phyloP scores from a whole-genome alignment of 2,888 invertebrate genomes.

The Aleiodes leptofemur region DNA sequence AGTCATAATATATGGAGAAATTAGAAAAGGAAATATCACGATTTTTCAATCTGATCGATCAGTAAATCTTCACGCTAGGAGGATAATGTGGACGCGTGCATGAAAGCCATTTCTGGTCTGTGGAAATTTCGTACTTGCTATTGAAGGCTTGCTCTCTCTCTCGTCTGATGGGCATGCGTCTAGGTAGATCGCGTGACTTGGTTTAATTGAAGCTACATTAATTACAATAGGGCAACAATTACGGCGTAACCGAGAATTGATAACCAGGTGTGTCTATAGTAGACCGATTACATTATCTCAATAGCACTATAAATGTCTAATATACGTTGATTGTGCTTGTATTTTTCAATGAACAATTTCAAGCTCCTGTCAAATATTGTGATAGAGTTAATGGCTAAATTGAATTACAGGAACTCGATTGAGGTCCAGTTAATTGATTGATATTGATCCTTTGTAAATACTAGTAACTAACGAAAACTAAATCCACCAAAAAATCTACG shows the following conservation, averaged over 20 bases:
- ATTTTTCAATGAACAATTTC: constrained; percentile 15
- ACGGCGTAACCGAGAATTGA: constrained; percentile 61
- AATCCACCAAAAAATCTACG: no score
- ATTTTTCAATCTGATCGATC: constrained; percentile 13
- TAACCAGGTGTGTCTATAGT: constrained; percentile 57
- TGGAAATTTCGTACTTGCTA: neutral
- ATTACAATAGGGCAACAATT: constrained; percentile 64
- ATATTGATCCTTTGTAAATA: no score
- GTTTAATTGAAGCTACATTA: constrained; percentile 67
- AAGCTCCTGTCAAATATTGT: no score
- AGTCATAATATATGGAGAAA: neutral
- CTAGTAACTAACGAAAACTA: no score
- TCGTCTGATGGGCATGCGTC: constrained; percentile 35
- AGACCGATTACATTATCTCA: constrained; percentile 41
- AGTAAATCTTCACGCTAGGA: neutral
- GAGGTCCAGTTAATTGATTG: no score
- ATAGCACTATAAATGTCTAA: no score
- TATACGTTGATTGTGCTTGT: constrained; percentile 18
- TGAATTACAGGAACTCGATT: no score
- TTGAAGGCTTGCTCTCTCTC: constrained; percentile 12
- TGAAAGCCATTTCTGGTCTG: constrained; percentile 8
- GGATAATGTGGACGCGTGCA: constrained; percentile 15
- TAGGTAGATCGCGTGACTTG: constrained; percentile 32
- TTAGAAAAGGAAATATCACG: neutral
- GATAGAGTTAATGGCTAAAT: constrained; percentile 19